Evolutionary conservation across 2,113 vertebrate genomes (phyloP).

Genomic region (Spea multiplicata): DNA sequence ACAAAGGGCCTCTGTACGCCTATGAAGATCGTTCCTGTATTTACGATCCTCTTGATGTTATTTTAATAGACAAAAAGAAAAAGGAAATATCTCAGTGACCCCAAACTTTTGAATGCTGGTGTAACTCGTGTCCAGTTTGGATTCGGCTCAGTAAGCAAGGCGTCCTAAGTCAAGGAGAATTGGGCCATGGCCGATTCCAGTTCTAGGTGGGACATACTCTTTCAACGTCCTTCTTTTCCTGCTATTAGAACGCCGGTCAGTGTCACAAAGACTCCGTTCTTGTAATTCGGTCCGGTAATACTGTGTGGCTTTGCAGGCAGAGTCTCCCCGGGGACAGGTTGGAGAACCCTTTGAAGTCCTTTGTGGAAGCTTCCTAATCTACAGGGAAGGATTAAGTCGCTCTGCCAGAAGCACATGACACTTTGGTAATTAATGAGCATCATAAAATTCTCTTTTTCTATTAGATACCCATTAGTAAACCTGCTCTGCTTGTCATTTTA

Average conservation of each 20-base stretch:
- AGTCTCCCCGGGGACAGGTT: conserved; percentile 67
- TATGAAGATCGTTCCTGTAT: no score
- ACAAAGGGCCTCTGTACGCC: no score
- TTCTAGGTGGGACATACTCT: neutral
- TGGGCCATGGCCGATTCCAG: neutral
- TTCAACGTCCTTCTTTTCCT: neutral
- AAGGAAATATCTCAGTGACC: no score
- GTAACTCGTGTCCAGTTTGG: no score
- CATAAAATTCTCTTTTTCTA: conserved; percentile 92
- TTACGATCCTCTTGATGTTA: no score
- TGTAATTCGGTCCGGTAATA: conserved; percentile 72
- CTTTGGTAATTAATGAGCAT: conserved; percentile 93
- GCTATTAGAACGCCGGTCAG: neutral
- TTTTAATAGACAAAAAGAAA: no score
- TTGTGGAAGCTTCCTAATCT: conserved; percentile 91
- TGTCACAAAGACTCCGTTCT: conserved; percentile 51
- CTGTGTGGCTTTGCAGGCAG: conserved; percentile 82
- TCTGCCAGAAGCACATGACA: conserved; percentile 82
- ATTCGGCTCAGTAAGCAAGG: neutral
- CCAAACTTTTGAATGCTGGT: no score
- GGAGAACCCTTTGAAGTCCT: conserved; percentile 84
- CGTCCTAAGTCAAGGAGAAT: neutral
- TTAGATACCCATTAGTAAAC: conserved; percentile 95
- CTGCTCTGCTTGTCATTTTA: conserved; percentile 91
- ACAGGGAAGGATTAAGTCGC: conserved; percentile 77